phyloP scores from a whole-genome alignment of 2,888 invertebrate species.

The Tipula vernalis region DNA sequence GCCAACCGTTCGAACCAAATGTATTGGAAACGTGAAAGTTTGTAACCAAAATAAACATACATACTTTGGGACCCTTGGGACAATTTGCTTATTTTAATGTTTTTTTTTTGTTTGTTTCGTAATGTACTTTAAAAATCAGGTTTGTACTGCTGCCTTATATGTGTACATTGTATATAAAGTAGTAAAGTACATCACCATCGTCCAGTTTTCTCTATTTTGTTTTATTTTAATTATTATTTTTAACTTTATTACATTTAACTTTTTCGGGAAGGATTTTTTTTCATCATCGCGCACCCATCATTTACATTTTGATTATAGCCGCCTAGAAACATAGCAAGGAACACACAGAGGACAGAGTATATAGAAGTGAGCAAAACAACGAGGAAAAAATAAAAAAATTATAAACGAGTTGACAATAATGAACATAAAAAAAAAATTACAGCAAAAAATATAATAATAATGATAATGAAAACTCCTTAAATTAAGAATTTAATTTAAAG shows the following conservation, averaged over 20 bases:
- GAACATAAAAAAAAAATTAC: background rate
- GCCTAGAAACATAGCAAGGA: background rate
- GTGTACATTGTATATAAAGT: too few relatives aligned
- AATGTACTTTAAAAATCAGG: too few relatives aligned
- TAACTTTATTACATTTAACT: slow-evolving; percentile 4
- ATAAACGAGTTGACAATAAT: slow-evolving; percentile 4
- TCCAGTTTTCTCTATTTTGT: background rate
- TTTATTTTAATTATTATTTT: background rate
- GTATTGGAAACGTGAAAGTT: too few relatives aligned
- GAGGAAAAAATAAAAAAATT: background rate
- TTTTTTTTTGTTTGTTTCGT: too few relatives aligned
- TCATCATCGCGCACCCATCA: background rate
- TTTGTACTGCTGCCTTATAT: too few relatives aligned
- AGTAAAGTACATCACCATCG: background rate
- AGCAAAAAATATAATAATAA: background rate
- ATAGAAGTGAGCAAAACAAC: background rate
- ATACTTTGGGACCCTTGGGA: too few relatives aligned
- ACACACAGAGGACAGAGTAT: background rate
- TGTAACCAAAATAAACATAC: too few relatives aligned
- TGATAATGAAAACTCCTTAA: background rate
- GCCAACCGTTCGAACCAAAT: too few relatives aligned
- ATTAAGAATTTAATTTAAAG: background rate
- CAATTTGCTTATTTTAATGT: too few relatives aligned
- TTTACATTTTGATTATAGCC: background rate
- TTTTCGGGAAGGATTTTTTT: background rate